Conservation (phyloP, 2,888 invertebrate species). For the Conchocele bisecta region DNA sequence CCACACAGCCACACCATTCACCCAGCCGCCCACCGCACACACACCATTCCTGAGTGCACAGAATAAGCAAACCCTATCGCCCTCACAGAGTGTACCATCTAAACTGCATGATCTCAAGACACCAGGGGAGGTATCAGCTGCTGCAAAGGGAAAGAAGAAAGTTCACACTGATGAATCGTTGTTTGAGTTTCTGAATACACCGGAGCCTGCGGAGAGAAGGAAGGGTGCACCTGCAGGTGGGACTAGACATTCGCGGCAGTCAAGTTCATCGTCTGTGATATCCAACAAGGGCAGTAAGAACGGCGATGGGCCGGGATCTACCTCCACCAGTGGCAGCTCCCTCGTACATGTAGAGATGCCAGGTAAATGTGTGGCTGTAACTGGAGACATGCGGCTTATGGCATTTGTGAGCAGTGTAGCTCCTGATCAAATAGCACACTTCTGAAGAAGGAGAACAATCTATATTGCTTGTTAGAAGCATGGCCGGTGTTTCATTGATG, state of each 20-base stretch:
- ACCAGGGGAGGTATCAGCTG: constrained; percentile 25
- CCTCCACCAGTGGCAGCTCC: constrained; percentile 64
- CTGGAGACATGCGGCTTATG: no score
- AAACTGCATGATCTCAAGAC: constrained; percentile 48
- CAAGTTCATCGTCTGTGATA: constrained; percentile 78
- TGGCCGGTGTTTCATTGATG: no score
- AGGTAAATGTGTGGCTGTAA: no score
- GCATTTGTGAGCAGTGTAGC: no score
- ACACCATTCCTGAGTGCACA: constrained; percentile 22
- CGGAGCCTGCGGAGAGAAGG: constrained; percentile 67
- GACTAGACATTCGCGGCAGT: constrained; percentile 79
- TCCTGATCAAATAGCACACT: no score
- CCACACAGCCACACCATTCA: neutral
- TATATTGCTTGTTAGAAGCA: no score
- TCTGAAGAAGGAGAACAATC: no score
- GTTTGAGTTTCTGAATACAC: constrained; percentile 83
- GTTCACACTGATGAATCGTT: constrained; percentile 82
- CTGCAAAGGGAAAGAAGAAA: constrained; percentile 62
- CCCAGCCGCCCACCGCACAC: neutral
- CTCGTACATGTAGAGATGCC: constrained; percentile 68
- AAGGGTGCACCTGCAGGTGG: constrained; percentile 69
- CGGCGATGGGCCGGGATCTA: constrained; percentile 42
- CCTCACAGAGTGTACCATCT: constrained; percentile 71
- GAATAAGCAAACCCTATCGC: constrained; percentile 28
- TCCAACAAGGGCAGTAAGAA: constrained; percentile 67